Conservation (phyloP, 2,113 vertebrate species). For the Tamias sibiricus region DNA sequence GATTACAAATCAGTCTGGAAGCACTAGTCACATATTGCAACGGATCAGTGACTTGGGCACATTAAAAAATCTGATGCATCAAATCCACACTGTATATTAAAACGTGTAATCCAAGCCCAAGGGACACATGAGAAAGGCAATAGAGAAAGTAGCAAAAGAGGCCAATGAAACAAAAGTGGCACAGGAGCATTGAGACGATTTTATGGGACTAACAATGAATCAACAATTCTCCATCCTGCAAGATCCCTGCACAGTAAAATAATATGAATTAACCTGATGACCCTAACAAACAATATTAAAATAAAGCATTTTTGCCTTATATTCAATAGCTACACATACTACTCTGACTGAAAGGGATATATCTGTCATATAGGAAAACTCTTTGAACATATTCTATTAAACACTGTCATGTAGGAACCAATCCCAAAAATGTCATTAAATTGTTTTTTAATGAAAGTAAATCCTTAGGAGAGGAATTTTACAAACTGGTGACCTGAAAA, state of each 20-base stretch:
- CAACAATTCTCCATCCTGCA: neutral
- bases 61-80: constrained; percentile 5
- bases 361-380: neutral
- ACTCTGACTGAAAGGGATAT: neutral
- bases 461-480: constrained; percentile 28
- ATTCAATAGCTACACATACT: neutral
- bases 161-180: constrained; percentile 35
- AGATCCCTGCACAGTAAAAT: neutral
- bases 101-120: constrained; percentile 49
- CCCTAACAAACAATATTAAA: constrained; percentile 17
- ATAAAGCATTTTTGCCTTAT: neutral
- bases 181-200: neutral
- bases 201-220: neutral
- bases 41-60: constrained; percentile 1
- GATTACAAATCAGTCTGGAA: constrained; percentile 38
- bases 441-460: constrained; percentile 37
- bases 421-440: neutral
- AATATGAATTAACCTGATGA: constrained; percentile 24
- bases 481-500: constrained; percentile 43
- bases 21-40: neutral
- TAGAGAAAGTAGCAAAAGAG: constrained; percentile 25
- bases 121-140: constrained; percentile 29
- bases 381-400: neutral
- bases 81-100: constrained; percentile 11
- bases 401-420: neutral